These are phyloP conservation scores for Semicossyphus pulcher DNA, from an alignment of 2,113 vertebrate species.

Conservation along the genomic window DNA sequence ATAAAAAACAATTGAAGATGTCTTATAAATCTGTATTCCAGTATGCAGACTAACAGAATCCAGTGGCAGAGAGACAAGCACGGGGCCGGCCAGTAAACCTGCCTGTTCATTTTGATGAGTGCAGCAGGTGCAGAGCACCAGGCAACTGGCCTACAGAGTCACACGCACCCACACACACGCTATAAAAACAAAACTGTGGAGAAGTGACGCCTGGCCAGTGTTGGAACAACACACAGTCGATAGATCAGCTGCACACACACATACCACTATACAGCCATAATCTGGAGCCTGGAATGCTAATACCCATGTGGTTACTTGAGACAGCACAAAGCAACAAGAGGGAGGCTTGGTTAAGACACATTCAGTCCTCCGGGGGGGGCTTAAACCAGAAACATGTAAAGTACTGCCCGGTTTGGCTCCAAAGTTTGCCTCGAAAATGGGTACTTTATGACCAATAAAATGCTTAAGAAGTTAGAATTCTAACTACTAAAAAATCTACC, in stretches of 20 bases:
- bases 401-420: background rate
- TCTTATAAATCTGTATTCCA: slow-evolving; percentile 13
- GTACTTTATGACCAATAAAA: background rate
- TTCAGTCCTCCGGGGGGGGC: background rate
- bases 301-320: slow-evolving; percentile 62
- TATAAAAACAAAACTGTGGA: slow-evolving; percentile 59
- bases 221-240: slow-evolving; percentile 41
- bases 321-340: slow-evolving; percentile 31
- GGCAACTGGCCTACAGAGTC: slow-evolving; percentile 34
- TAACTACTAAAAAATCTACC: background rate
- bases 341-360: background rate
- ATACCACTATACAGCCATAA: slow-evolving; percentile 52
- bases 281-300: slow-evolving; percentile 66
- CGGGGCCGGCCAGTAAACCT: slow-evolving; percentile 55
- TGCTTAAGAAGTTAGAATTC: background rate
- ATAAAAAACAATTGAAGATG: background rate
- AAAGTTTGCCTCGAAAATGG: background rate
- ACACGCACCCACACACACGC: slow-evolving; percentile 22
- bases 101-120: slow-evolving; percentile 63
- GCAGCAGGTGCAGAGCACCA: slow-evolving; percentile 72
- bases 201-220: slow-evolving; percentile 32
- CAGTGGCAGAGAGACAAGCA: slow-evolving; percentile 34
- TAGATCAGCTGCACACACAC: slow-evolving; percentile 58
- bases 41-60: slow-evolving; percentile 10
- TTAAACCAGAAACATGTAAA: slow-evolving; percentile 1